Base-by-base conservation (phyloP, 53 echinoderm and acorn worm species). In the Holothuria leucospilota region DNA sequence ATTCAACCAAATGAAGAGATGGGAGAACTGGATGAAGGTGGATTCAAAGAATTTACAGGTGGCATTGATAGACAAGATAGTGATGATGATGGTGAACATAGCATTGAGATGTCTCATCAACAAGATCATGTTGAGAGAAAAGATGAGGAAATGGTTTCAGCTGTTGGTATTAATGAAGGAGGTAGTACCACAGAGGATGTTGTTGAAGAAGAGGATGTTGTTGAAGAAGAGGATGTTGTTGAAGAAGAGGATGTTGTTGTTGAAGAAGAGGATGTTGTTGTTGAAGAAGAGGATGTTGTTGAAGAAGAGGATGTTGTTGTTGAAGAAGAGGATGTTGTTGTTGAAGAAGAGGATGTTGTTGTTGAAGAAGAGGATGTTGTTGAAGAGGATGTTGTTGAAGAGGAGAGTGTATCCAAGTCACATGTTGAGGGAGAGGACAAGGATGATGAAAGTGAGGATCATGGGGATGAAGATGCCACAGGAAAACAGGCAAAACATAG, bases 1-100 rank as follows among this genome's bases (percentile, higher is more conserved):
- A 84, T 29, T 20, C 67, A 84, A 84, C 67, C 84, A 38, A 67
- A 84, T 84, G 84, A 84, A 49, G 64, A 84, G 39, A 63, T 66
- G 66, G 84, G 16, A 46, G 84, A 84, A 26, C 51, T 64, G 0
- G 39, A 63, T n/a, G 80, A 59, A 11, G 18, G 29, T 65, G 25
- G 2, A 51, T 14, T 2, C 21, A 40, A 46, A 53, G 61, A 81
- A 39, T 39, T 81, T 26, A 59, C 60, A 39, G 4, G 15, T 39
- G 20, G 39, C 13, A 34, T 4, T 6, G 21, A 34, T 61, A 59
- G 28, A 41, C n/a, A 61, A 41, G 29, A 29, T 62, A n/a, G 61
- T 34, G 20, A 12, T 9, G 38, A 18, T 62, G 18, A 38, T 27
- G 52, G 25, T 15, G 85, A 29, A 29, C 68, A 49, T 49, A 13